These are phyloP conservation scores for Spisula subtruncata DNA, from an alignment of 2,888 invertebrate genomes.

Conservation along the genomic window DNA sequence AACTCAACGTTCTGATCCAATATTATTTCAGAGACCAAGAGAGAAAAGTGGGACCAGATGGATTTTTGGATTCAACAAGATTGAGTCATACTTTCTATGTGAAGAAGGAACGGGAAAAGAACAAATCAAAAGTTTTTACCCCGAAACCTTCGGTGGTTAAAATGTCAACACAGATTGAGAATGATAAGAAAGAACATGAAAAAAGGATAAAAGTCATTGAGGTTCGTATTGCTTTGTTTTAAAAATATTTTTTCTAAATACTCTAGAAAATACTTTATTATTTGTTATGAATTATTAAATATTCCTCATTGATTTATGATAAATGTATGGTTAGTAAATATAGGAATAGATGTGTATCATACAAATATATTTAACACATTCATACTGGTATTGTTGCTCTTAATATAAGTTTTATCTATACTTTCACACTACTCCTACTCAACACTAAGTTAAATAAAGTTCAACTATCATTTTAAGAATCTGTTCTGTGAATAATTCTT, in stretches of 20 bases:
- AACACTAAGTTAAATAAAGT: no score
- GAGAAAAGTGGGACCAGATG: slow-evolving; percentile 85
- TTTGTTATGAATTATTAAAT: neutral
- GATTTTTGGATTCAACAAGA: slow-evolving; percentile 84
- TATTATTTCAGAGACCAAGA: slow-evolving; percentile 82
- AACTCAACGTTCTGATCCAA: no score
- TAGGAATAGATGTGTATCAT: no score
- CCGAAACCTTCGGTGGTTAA: slow-evolving; percentile 78
- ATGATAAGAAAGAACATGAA: slow-evolving; percentile 84
- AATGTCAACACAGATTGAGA: slow-evolving; percentile 77
- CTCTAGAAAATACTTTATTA: neutral
- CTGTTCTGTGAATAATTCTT: no score
- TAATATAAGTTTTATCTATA: no score
- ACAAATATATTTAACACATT: no score
- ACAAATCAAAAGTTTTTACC: slow-evolving; percentile 54
- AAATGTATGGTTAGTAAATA: no score
- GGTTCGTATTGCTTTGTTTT: slow-evolving; percentile 71
- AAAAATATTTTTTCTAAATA: neutral
- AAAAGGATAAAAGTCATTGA: slow-evolving; percentile 85
- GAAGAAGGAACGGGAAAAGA: slow-evolving; percentile 73
- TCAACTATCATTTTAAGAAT: no score
- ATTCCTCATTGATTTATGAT: neutral
- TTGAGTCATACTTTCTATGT: slow-evolving; percentile 80
- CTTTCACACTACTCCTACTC: no score
- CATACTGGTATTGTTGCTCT: no score